Evolutionary conservation across 1,140 invertebrate species (phyloP).

Genomic region (Mamestra configurata): DNA sequence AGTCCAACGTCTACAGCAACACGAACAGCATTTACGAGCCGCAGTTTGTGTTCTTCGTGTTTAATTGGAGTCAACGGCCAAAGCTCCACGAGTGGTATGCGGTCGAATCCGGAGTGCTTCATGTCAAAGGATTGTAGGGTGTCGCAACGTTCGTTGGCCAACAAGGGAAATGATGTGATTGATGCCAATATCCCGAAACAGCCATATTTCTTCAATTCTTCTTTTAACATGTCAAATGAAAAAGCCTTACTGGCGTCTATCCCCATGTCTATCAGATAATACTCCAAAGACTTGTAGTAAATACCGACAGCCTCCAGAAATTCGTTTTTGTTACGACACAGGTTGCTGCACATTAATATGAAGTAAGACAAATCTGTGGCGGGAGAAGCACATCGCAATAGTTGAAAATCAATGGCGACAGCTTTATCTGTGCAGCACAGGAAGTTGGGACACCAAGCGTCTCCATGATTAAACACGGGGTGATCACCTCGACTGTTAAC

Average conservation of each 20-base stretch:
- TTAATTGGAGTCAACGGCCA: constrained; percentile 64
- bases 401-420: constrained; percentile 68
- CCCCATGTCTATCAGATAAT: constrained; percentile 65
- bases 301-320: constrained; percentile 59
- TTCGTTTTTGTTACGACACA: constrained; percentile 56
- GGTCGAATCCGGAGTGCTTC: constrained; percentile 57
- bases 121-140: constrained; percentile 56
- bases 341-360: constrained; percentile 55
- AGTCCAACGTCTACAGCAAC: constrained; percentile 63
- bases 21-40: constrained; percentile 62
- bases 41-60: constrained; percentile 57
- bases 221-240: constrained; percentile 55
- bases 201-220: constrained; percentile 64
- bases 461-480: constrained; percentile 64
- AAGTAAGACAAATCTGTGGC: constrained; percentile 64
- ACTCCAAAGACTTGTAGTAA: constrained; percentile 60
- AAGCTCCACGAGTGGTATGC: constrained; percentile 65
- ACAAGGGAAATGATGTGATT: constrained; percentile 61
- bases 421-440: constrained; percentile 54
- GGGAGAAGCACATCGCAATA: constrained; percentile 62
- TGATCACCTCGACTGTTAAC: constrained; percentile 51
- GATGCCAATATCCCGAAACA: constrained; percentile 63
- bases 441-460: constrained; percentile 68
- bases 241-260: constrained; percentile 57
- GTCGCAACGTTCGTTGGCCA: constrained; percentile 61